Evolutionary conservation across 2,113 vertebrate species (phyloP).

Genomic region (Hemiprocne comata): DNA sequence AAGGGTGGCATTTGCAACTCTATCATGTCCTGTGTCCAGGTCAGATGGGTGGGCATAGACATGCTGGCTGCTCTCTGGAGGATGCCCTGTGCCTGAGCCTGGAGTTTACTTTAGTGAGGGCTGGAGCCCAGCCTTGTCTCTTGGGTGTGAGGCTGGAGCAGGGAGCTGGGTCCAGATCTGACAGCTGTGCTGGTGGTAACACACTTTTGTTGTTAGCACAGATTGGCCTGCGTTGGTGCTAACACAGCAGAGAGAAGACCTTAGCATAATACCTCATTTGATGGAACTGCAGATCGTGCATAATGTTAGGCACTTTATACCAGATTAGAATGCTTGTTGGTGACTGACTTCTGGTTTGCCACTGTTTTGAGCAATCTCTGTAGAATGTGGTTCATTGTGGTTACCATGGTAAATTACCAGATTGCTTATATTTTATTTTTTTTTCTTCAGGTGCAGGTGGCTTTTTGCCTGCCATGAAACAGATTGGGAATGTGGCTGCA

Average conservation of each 20-base stretch:
- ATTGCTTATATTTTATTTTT: accelerated
- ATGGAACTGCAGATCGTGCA: neutral
- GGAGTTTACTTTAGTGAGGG: accelerated
- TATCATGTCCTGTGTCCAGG: accelerated
- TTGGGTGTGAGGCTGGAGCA: accelerated
- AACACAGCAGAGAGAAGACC: neutral
- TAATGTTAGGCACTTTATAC: neutral
- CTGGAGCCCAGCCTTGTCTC: accelerated
- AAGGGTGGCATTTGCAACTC: neutral
- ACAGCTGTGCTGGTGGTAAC: neutral
- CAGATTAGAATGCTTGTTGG: neutral
- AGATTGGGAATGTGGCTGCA: conserved; percentile 97
- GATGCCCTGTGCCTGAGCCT: neutral
- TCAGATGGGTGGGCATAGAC: neutral
- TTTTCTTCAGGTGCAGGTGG: conserved; percentile 86
- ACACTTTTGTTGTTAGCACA: accelerated
- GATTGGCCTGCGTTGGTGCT: accelerated
- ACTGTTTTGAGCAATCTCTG: neutral
- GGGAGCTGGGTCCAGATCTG: too few species aligned
- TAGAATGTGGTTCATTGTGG: neutral
- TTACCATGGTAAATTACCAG: neutral
- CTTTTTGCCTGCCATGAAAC: conserved; percentile 97
- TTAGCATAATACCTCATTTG: accelerated
- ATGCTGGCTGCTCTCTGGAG: neutral
- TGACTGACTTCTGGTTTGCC: neutral